Evolutionary conservation across 2,888 invertebrate genomes (phyloP), one percentile per base, ranked within the genome.

Genomic region (Hecatera dysodea): DNA sequence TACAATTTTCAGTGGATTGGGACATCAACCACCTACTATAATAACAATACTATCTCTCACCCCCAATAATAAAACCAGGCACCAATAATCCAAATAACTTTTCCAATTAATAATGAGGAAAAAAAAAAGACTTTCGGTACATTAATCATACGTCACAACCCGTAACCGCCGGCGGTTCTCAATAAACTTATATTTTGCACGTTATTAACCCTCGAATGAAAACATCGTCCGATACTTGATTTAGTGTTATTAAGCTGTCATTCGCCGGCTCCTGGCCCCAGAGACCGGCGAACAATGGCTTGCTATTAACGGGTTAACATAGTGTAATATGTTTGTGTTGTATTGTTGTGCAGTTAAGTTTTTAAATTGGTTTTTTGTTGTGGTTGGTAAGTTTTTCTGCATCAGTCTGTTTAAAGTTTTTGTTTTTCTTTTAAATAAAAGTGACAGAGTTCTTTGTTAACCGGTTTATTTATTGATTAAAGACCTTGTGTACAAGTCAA

Each of bases 161-260:
- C 75, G 63, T 77, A 75, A 74, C 79, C 80, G 60, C 67, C 29
- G 53, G 71, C 53, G 70, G 78, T 75, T 72, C 82, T 85, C 85
- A 90, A 90, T 90, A 90, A 90, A 91, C 83, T 90, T 91, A 89
- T 89, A 89, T 90, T 90, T 90, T 87, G 87, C 83, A 82, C 88
- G 84, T 87, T 90, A 91, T 90, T 90, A 90, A 89, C 85, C 87
- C 81, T 80, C 75, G 78, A 87, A 90, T 90, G 90, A 88, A 89
- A 90, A 88, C 89, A 89, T 88, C 86, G 86, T 75, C 76, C 87
- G 87, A 91, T 91, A 90, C 88, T 90, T 94, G 93, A 94, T 94
- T 93, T 93, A 94, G 91, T 91, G 91, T 94, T 93, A 94, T 94
- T 94, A 93, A 94, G 86, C 91, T 93, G 94, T 93, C 94, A 93